phyloP scores from a whole-genome alignment of 2,888 invertebrate genomes.

The Celastrina argiolus region DNA sequence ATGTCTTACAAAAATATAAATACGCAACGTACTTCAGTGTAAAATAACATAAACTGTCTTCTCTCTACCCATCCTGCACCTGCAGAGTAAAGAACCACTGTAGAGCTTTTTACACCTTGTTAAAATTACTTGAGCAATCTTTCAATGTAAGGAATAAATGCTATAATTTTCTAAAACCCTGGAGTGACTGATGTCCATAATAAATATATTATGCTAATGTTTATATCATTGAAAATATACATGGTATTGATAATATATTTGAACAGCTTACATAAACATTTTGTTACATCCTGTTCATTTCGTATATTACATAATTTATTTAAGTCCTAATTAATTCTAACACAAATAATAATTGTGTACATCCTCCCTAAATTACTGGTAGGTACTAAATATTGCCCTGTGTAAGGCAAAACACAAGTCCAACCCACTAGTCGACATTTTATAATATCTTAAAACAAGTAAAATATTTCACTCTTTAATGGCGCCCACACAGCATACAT shows the following conservation, averaged over 20 bases:
- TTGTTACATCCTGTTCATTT: not conserved
- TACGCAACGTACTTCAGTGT: not conserved
- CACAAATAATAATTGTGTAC: slow-evolving; percentile 45
- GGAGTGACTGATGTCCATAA: not conserved
- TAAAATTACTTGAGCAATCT: not conserved
- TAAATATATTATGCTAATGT: not conserved
- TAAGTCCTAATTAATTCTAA: slow-evolving; percentile 23
- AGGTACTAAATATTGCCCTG: slow-evolving; percentile 41
- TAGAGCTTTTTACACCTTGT: not conserved
- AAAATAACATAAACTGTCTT: not conserved
- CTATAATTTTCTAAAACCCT: not conserved
- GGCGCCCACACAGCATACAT: not conserved
- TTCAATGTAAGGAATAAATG: not conserved
- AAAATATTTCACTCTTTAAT: not conserved
- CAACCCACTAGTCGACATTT: not conserved
- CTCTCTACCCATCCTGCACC: no score
- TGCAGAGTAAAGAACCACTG: no score
- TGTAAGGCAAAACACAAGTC: not conserved
- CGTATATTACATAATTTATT: slow-evolving; percentile 8
- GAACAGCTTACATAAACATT: not conserved
- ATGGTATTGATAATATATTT: no score
- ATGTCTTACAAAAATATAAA: not conserved
- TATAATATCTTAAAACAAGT: not conserved
- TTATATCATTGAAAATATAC: no score
- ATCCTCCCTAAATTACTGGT: slow-evolving; percentile 48